These are phyloP conservation scores for Tineola bisselliella DNA, from an alignment of 2,888 invertebrate genomes.

Conservation along the genomic window DNA sequence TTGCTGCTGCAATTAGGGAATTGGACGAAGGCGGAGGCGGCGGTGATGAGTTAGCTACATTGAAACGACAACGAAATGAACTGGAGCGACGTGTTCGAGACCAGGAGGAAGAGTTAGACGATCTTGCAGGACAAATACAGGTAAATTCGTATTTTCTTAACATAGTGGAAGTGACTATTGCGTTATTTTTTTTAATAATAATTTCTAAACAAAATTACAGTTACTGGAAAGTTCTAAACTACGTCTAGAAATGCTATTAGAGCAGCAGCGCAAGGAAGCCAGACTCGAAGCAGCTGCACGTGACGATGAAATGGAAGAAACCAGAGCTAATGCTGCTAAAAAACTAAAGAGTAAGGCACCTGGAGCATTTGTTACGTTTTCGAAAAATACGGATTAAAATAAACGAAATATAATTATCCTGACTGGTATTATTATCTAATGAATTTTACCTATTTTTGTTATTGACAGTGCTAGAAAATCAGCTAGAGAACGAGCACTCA, in stretches of 20 bases:
- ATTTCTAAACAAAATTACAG: conserved; percentile 36
- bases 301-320: conserved; percentile 94
- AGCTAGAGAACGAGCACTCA: conserved; percentile 92
- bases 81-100: conserved; percentile 85
- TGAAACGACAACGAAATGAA: conserved; percentile 87
- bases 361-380: no score
- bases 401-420: no score
- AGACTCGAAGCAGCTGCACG: conserved; percentile 88
- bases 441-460: no score
- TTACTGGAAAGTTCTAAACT: conserved; percentile 92
- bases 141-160: no score
- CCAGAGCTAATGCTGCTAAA: conserved; percentile 88
- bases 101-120: conserved; percentile 95
- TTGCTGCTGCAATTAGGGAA: conserved; percentile 81
- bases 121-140: conserved; percentile 90
- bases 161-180: neutral
- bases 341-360: conserved; percentile 87
- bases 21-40: conserved; percentile 87
- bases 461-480: conserved; percentile 80
- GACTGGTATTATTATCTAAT: no score
- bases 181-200: neutral
- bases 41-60: conserved; percentile 84
- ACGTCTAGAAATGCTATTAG: conserved; percentile 91
- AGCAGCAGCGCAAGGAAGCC: conserved; percentile 91
- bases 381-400: no score